These are phyloP conservation scores for Puntigrus tetrazona DNA, from an alignment of 2,113 vertebrate genomes.

Conservation along the genomic window DNA sequence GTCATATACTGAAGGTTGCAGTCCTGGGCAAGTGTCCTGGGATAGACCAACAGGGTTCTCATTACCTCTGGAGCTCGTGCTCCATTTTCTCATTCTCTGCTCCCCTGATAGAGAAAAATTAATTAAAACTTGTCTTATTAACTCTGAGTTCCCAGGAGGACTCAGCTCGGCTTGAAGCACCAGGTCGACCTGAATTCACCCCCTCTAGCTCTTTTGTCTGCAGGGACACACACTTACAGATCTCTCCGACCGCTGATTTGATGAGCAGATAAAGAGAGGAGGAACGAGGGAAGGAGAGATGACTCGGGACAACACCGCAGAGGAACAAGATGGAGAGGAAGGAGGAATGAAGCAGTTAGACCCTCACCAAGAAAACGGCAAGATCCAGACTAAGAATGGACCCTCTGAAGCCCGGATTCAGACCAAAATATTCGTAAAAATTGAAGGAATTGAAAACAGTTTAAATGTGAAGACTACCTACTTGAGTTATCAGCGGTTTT, in stretches of 20 bases:
- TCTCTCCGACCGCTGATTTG: slow-evolving; percentile 41
- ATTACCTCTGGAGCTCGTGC: slow-evolving; percentile 30
- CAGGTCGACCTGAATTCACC: slow-evolving; percentile 52
- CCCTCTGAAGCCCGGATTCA: background rate
- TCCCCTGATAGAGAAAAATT: slow-evolving; percentile 66
- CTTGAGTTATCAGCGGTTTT: no score
- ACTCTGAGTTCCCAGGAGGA: slow-evolving; percentile 48
- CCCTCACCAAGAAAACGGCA: background rate
- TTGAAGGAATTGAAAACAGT: no score
- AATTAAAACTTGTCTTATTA: slow-evolving; percentile 69
- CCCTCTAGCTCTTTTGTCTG: slow-evolving; percentile 36
- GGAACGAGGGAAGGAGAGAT: background rate
- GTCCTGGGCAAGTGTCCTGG: background rate
- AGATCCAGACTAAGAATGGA: background rate
- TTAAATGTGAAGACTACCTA: no score
- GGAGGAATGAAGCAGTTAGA: background rate
- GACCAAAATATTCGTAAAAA: no score
- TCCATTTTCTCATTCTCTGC: slow-evolving; percentile 26
- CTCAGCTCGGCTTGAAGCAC: slow-evolving; percentile 40
- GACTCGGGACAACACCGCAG: background rate
- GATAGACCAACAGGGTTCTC: slow-evolving; percentile 37
- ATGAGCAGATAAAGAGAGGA: slow-evolving; percentile 50
- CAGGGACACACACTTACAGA: slow-evolving; percentile 34
- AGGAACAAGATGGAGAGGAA: background rate
- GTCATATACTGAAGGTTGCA: slow-evolving; percentile 11